Evolutionary conservation across 2,888 invertebrate species (phyloP), one percentile per base, ranked within the genome.

Genomic region (Mallateleia sp.): DNA sequence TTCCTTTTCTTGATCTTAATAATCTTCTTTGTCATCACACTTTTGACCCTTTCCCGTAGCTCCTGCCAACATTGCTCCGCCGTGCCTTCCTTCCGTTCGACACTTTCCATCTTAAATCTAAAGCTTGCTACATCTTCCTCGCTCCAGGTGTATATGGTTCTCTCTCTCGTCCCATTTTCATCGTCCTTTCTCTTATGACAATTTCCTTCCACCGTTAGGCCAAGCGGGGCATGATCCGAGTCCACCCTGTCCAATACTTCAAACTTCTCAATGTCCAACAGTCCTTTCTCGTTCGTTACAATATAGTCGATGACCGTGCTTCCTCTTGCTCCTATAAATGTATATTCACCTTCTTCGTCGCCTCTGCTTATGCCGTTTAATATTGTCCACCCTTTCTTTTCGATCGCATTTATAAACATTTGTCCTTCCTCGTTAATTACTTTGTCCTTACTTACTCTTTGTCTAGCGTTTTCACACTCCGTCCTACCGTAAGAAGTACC

Each of bases 241-340:
- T 89, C 87, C 15, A 83, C 64, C 25, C 80, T 64, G 28, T 42
- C 25, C 18, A 58, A 58, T 15, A 88, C 60, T 20, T 47, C 42
- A 20, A 87, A 18, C 14, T n/a, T 78, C 22, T 75, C 34, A 28
- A 81, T 22, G 24, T 54, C 56, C 1, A 52, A 71, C 54, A 47
- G 18, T 9, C 50, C 56, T 9, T 34, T 20, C 20, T 52, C 52
- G 42, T 85, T 83, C 18, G 52, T 58, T 2, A 89, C 15, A 3
- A 11, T 18, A 18, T 88, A 85, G 20, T 89, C 89, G 14, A 89
- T 83, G 15, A 87, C 88, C 22, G 88, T 71, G n/a, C 32, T 79
- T 14, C 83, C 75, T 54, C 75, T 87, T 14, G 28, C 80, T 20
- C 82, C 77, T 38, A 79, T 71, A 67, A 69, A 89, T 34, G 67